Evolutionary conservation across 1,140 invertebrate species (phyloP).

Genomic region (Drosophila nannoptera): DNA sequence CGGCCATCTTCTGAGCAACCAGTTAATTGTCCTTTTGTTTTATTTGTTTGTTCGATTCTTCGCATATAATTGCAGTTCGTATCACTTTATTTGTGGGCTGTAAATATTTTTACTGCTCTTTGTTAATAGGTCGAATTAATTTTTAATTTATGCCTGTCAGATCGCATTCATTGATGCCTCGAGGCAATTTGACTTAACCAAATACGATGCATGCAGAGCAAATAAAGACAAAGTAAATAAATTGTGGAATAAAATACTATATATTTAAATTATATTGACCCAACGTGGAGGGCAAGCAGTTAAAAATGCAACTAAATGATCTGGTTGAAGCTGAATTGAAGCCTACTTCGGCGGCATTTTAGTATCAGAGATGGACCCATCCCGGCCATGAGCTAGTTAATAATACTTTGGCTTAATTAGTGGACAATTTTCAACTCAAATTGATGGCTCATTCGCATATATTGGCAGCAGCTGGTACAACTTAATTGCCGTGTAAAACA

Average conservation of each 20-base stretch:
- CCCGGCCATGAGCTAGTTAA: slow-evolving; percentile 24
- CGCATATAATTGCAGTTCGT: slow-evolving; percentile 9
- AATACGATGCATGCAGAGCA: slow-evolving; percentile 48
- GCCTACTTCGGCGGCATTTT: neutral
- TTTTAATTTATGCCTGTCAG: slow-evolving; percentile 49
- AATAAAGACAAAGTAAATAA: slow-evolving; percentile 44
- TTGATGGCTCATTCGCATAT: slow-evolving; percentile 30
- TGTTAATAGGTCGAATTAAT: slow-evolving; percentile 51
- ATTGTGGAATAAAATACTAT: slow-evolving; percentile 36
- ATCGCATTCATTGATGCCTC: slow-evolving; percentile 37
- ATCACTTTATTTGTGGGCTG: slow-evolving; percentile 5
- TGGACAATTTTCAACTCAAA: slow-evolving; percentile 27
- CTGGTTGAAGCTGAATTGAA: neutral
- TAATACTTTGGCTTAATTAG: slow-evolving; percentile 18
- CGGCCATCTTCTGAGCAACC: no score
- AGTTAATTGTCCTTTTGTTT: neutral
- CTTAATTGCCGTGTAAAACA: slow-evolving; percentile 72
- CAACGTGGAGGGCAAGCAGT: slow-evolving; percentile 21
- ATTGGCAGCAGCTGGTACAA: slow-evolving; percentile 52
- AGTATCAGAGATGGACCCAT: neutral
- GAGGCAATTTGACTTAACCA: slow-evolving; percentile 14
- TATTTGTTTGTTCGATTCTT: neutral
- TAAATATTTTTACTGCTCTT: neutral
- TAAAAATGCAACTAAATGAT: neutral
- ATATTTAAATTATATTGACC: slow-evolving; percentile 37